These are phyloP conservation scores for Phylloscopus trochilus DNA, from an alignment of 2,113 vertebrate genomes.

Conservation along the genomic window DNA sequence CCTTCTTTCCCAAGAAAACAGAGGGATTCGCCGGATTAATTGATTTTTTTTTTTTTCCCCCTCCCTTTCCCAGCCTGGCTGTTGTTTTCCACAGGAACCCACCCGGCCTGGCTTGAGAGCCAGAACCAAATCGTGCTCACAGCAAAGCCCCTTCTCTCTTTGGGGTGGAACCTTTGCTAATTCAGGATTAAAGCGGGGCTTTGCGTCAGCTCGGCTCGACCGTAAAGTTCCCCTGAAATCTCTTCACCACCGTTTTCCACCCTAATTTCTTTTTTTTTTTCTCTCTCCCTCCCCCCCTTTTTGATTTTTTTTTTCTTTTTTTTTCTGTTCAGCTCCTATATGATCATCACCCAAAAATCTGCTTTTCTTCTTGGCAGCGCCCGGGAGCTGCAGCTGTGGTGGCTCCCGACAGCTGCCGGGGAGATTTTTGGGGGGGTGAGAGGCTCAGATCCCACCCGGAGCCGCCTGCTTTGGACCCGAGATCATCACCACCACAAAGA, in stretches of 20 bases:
- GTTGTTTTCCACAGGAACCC: neutral
- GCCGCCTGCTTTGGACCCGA: neutral
- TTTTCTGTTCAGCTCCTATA: neutral
- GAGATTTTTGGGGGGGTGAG: neutral
- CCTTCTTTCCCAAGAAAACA: neutral
- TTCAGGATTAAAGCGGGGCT: neutral
- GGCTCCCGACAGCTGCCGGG: constrained; percentile 36
- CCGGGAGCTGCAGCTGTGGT: constrained; percentile 43
- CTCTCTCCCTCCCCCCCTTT: neutral
- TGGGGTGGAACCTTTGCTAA: neutral
- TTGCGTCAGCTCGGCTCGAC: neutral
- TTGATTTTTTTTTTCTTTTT: neutral
- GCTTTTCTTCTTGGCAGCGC: neutral
- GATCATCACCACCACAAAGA: constrained; percentile 3
- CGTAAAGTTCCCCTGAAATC: neutral
- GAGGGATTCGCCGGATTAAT: neutral
- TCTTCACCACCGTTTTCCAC: neutral
- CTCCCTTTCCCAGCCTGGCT: neutral
- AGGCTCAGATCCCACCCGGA: constrained; percentile 4
- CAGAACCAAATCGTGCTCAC: neutral
- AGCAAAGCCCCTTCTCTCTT: neutral
- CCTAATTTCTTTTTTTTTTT: neutral
- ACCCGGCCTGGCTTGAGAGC: neutral
- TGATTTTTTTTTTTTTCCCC: neutral
- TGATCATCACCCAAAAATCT: constrained; percentile 37